Evolutionary conservation across 2,797 vertebrate genomes (phyloP), one percentile per base, ranked within the genome.

Genomic region (Xyrichtys novacula): DNA sequence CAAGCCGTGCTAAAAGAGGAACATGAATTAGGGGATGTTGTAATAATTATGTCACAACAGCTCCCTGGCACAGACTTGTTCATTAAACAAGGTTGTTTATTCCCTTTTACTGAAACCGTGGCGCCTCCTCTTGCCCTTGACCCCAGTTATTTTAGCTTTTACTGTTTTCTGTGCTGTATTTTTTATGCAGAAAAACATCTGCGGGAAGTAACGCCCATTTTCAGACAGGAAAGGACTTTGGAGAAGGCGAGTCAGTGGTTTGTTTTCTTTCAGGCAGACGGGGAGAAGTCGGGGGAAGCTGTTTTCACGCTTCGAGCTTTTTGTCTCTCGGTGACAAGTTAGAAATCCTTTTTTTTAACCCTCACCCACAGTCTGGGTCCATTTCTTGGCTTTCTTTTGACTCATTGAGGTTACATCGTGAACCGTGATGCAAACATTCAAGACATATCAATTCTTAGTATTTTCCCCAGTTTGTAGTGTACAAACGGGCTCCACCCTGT

Each of bases 401-500:
- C 76, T 87, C 47, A 81, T 85, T 86, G 72, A 61, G 69, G 85
- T 85, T 63, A 60, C 63, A 74, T 78, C 55, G 39, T 73, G 64
- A 82, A 76, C 78, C 58, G 40, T 68, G 58, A 29, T 65, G 25
- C 46, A 46, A 36, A 71, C 47, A 36, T 11, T 7, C 42, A 52
- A 22, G 64, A n/a, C 44, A 11, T 34, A 49, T 22, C 71, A 65
- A 81, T 67, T 79, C 44, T 65, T 61, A 49, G 32, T 59, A 28
- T 64, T 34, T 43, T 43, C 44, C 16, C 19, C 28, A 29, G 10
- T 36, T 44, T 22, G 22, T 36, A 23, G n/a, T 26, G 23, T 25
- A 4, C 44, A 75, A 73, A 53, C n/a, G 67, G 65, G 74, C 85
- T 87, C 84, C 91, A 73, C 92, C 91, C 92, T 70, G 59, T 65